Conservation (phyloP, 1,140 invertebrate species). For the Achroia grisella region DNA sequence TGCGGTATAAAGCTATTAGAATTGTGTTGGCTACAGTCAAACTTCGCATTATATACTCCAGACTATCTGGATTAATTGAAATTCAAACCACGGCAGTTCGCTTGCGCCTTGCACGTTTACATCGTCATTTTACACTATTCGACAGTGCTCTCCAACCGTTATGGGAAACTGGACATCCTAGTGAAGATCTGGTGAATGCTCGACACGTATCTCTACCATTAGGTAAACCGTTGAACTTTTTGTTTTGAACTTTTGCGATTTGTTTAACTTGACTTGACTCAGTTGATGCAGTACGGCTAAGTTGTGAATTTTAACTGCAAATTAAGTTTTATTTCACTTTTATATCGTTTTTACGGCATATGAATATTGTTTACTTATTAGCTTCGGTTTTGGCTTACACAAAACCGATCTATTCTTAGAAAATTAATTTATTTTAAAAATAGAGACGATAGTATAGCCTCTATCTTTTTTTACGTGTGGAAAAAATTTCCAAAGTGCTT, state of each 20-base stretch:
- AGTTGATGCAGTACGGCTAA: conserved; percentile 1
- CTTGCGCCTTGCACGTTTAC: conserved; percentile 21
- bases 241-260: conserved; percentile 16
- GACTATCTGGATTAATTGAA: conserved; percentile 45
- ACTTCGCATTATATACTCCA: conserved; percentile 51
- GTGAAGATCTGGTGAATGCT: conserved; percentile 28
- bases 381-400: too few relatives aligned
- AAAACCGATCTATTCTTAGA: too few relatives aligned
- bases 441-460: too few relatives aligned
- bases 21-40: conserved; percentile 31
- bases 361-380: too few relatives aligned
- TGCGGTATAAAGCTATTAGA: conserved; percentile 28
- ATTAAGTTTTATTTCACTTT: too few relatives aligned
- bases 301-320: conserved; percentile 12
- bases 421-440: too few relatives aligned
- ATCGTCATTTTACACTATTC: conserved; percentile 48
- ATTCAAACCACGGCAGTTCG: conserved; percentile 45
- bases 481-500: too few relatives aligned
- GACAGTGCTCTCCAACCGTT: conserved; percentile 51
- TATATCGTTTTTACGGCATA: too few relatives aligned
- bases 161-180: conserved; percentile 48
- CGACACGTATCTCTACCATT: conserved; percentile 26
- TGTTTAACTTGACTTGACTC: conserved; percentile 13
- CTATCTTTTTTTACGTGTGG: too few relatives aligned
- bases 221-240: conserved; percentile 33